Percentiles rank a stretch among this genome's conserved stretches.
Conservation (phyloP, 2,113 vertebrate genomes). For the Ammodramus savannarum region DNA sequence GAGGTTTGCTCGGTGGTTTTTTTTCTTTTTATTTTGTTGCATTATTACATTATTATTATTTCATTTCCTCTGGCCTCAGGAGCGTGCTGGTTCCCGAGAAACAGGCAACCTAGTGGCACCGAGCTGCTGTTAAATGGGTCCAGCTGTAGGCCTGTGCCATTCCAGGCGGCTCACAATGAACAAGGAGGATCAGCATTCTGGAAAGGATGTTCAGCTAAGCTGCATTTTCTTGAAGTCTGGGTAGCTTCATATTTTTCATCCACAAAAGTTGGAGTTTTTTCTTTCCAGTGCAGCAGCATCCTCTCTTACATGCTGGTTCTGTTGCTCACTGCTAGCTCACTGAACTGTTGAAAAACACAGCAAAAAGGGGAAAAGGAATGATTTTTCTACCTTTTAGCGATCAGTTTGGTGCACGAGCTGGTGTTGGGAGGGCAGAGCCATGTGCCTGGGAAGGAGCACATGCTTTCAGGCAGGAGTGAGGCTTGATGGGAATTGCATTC, state of each 20-base stretch:
- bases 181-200: background rate
- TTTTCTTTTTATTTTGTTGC: background rate
- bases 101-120: rapidly evolving
- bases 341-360: background rate
- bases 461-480: background rate
- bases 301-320: background rate
- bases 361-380: background rate
- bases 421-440: background rate
- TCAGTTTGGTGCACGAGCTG: background rate
- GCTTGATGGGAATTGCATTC: background rate
- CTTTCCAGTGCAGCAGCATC: background rate
- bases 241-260: background rate
- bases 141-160: background rate
- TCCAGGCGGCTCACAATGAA: background rate
- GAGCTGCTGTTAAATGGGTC: background rate
- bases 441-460: background rate
- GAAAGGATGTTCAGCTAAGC: background rate
- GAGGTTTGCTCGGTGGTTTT: background rate
- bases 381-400: background rate
- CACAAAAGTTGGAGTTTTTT: background rate
- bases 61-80: background rate
- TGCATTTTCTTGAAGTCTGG: background rate
- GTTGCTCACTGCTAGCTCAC: background rate
- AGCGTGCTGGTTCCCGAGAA: background rate
- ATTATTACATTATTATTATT: too few species aligned